These are phyloP conservation scores for Neodiprion pinetum DNA, from an alignment of 1,140 invertebrate genomes.

Conservation along the genomic window DNA sequence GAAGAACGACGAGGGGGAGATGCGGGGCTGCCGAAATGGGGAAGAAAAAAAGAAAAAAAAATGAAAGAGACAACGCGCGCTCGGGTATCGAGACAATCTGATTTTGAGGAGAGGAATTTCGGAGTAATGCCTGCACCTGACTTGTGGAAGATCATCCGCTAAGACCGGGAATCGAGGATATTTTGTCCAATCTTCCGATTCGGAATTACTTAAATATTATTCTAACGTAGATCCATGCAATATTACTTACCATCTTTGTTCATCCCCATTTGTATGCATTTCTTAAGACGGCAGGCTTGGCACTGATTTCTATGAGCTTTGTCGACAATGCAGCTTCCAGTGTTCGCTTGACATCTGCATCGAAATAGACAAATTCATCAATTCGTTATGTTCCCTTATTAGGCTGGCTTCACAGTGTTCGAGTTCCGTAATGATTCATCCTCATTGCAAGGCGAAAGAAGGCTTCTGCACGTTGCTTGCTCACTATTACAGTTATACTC, in stretches of 20 bases:
- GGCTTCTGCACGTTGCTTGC: too few relatives aligned
- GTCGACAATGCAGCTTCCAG: conserved; percentile 94
- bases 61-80: conserved; percentile 15
- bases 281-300: conserved; percentile 96
- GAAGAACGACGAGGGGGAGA: conserved; percentile 19
- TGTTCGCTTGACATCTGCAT: conserved; percentile 95
- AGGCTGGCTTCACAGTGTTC: too few relatives aligned
- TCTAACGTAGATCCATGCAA: background rate
- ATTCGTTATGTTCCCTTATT: too few relatives aligned
- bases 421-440: too few relatives aligned
- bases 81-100: background rate
- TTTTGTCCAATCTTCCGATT: background rate
- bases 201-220: too few relatives aligned
- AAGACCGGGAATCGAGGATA: conserved; percentile 11
- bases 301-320: conserved; percentile 99
- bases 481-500: too few relatives aligned
- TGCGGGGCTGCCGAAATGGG: conserved; percentile 28
- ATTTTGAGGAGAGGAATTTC: too few relatives aligned
- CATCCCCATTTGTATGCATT: conserved; percentile 99
- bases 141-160: conserved; percentile 38
- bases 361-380: conserved; percentile 14
- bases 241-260: conserved; percentile 96
- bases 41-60: conserved; percentile 21
- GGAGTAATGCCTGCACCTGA: conserved; percentile 23
- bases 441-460: too few relatives aligned